Evolutionary conservation across 2,797 vertebrate species (phyloP).

Genomic region (Argya squamiceps): DNA sequence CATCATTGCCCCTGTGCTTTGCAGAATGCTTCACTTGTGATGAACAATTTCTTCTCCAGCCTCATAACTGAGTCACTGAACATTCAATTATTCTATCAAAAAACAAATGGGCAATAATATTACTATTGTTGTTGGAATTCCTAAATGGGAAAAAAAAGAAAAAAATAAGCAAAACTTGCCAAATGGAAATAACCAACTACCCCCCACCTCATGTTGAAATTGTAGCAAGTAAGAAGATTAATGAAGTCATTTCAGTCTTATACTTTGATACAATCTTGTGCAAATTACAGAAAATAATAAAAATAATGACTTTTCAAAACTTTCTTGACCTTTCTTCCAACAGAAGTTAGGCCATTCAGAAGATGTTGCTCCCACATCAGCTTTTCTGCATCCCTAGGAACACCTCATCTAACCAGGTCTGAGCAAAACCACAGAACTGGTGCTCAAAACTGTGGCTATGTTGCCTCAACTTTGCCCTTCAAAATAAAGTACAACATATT

Average conservation of each 20-base stretch:
- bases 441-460: neutral
- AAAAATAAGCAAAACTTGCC: neutral
- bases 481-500: neutral
- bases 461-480: neutral
- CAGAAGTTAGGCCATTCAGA: neutral
- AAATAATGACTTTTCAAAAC: neutral
- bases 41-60: neutral
- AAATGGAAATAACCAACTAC: neutral
- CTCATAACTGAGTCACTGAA: neutral
- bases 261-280: rapidly evolving
- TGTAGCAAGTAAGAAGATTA: neutral
- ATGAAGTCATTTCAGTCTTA: neutral
- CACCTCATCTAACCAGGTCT: neutral
- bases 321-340: no score
- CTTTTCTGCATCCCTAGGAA: neutral
- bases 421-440: neutral
- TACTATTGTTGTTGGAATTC: neutral
- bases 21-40: neutral
- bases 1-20: neutral
- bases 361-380: neutral
- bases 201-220: neutral
- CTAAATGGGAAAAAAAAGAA: neutral
- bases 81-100: neutral
- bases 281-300: neutral
- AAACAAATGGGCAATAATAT: neutral